These are phyloP conservation scores for Styela clava DNA, from an alignment of 23 tunicate genomes.

Conservation along the genomic window DNA sequence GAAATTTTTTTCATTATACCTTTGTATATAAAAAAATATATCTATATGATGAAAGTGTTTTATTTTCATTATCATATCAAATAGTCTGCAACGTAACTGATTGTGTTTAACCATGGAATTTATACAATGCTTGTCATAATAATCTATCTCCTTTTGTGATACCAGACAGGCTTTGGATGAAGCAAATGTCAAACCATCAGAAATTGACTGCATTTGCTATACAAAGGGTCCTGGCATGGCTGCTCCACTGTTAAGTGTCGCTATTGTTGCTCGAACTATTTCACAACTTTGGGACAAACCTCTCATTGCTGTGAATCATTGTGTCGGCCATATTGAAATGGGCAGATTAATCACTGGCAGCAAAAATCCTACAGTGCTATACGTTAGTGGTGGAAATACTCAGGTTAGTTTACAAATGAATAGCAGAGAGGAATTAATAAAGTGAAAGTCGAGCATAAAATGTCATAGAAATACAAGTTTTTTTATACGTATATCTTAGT, in stretches of 20 bases:
- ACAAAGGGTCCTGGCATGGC: conserved; percentile 99
- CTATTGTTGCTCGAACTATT: conserved; percentile 90
- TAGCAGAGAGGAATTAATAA: too few relatives aligned
- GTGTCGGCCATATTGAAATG: conserved; percentile 99
- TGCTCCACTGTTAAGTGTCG: conserved; percentile 91
- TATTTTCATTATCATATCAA: too few relatives aligned
- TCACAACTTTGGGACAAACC: conserved; percentile 97
- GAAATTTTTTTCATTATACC: too few relatives aligned
- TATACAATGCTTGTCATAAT: too few relatives aligned
- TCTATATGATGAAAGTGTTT: too few relatives aligned
- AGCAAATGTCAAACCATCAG: conserved; percentile 49
- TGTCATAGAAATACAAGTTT: too few relatives aligned
- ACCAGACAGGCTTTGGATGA: conserved; percentile 74
- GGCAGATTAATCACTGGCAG: conserved; percentile 84
- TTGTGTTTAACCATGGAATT: too few relatives aligned
- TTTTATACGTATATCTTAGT: too few relatives aligned
- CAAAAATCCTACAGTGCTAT: conserved; percentile 88
- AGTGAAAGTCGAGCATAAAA: too few relatives aligned
- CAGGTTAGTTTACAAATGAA: conserved; percentile 38
- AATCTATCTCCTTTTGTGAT: too few relatives aligned
- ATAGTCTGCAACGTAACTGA: too few relatives aligned
- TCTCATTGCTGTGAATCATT: conserved; percentile 91
- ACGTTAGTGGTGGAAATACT: conserved; percentile 99
- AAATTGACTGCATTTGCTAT: conserved; percentile 79
- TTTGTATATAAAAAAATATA: too few relatives aligned